Evolutionary conservation across 2,113 vertebrate species (phyloP), one percentile per base, ranked within the genome.

Genomic region (Gavia stellata): DNA sequence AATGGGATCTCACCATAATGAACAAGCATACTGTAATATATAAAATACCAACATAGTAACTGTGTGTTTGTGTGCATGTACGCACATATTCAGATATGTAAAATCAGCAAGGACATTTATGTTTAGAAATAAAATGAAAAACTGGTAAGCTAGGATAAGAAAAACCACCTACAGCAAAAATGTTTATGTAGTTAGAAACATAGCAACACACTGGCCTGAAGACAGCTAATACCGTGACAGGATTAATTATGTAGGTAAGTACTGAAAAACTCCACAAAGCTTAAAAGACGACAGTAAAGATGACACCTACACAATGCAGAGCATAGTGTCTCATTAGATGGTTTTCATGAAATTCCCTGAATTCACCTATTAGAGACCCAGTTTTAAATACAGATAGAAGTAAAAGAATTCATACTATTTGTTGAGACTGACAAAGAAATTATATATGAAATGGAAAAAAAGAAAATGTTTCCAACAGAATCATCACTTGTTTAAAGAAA

Each of bases 81-180:
- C 0, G 0, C 14, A 42, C 6, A 8, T 11, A 55, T 14, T 25
- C 14, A 23, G 9, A 38, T 12, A 9, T 4, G 6, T 29, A 67
- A 91, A 86, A 72, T 50, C 34, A 80, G 31, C n/a, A 96, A 73
- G 16, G 17, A 31, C 12, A 26, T 29, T 74, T 52, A 63, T 26
- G 50, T 62, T 55, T 66, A 40, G 8, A 34, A 88, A 50, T 42
- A 71, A 66, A 67, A 29, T 24, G 5, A 61, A 75, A 21, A 65
- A 67, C 5, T 16, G 10, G 7, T 38, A 66, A 74, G 2, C 9
- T 28, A 52, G 7, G 10, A 16, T 33, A 75, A 63, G 11, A 58
- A 86, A 81, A 73, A 83, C 0, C 12, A 70, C 5, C 8, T 18
- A 33, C 12, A 58, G 17, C 14, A 66, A 73, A 84, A 78, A 34